Percentiles rank a stretch among this genome's conserved stretches.
Conservation (phyloP, 1,140 invertebrate species). For the Penaeus vannamei region DNA sequence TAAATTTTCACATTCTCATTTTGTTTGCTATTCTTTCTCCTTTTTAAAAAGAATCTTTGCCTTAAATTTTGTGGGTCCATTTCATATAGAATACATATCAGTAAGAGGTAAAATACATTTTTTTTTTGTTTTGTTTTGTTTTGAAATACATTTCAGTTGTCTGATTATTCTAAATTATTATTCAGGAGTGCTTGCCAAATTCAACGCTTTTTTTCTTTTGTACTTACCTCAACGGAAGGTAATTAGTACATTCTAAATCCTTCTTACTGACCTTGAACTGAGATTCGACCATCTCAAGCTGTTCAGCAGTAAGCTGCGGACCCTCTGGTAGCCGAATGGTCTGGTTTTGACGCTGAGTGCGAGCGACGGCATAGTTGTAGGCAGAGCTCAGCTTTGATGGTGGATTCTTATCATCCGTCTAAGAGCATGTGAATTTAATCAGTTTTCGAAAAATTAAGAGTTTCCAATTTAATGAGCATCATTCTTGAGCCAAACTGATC, state of each 20-base stretch:
- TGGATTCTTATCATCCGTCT: conserved; percentile 57
- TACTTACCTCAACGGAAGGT: conserved; percentile 36
- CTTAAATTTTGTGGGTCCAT: too few relatives aligned
- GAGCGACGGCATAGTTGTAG: conserved; percentile 62
- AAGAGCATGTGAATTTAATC: conserved; percentile 41
- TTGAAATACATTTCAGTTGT: neutral
- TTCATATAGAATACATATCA: too few relatives aligned
- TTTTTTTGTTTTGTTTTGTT: too few relatives aligned
- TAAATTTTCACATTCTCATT: too few relatives aligned
- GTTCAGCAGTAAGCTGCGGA: conserved; percentile 63
- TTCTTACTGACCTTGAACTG: conserved; percentile 65
- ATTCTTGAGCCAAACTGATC: conserved; percentile 49
- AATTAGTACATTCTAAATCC: neutral
- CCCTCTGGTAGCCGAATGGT: conserved; percentile 65
- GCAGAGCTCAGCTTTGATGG: conserved; percentile 66
- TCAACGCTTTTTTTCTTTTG: neutral
- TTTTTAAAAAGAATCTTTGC: too few relatives aligned
- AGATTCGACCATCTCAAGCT: conserved; percentile 65
- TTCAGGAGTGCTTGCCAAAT: neutral
- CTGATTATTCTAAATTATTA: too few relatives aligned
- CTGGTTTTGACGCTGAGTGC: conserved; percentile 49
- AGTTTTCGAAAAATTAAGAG: conserved; percentile 28
- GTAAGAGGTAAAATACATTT: too few relatives aligned
- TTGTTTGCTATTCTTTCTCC: too few relatives aligned
- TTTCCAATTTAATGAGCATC: conserved; percentile 39